Conservation (phyloP, 2,113 vertebrate species). For the Labrus mixtus region DNA sequence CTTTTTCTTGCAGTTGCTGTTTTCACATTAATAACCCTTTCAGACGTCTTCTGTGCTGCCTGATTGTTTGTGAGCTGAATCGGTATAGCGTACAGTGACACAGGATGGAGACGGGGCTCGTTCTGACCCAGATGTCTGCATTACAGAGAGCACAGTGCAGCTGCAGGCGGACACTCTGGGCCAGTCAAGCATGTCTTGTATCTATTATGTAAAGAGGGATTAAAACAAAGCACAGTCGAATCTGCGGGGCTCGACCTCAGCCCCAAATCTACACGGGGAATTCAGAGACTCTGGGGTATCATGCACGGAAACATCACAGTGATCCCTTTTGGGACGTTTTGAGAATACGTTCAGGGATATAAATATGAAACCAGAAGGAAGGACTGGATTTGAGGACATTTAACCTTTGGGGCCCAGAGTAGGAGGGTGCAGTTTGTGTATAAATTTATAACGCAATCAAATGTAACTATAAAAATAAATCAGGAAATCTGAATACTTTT, state of each 20-base stretch:
- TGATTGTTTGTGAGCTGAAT: slow-evolving; percentile 44
- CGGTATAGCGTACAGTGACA: slow-evolving; percentile 19
- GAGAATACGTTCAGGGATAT: slow-evolving; percentile 2
- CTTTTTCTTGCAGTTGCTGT: not conserved
- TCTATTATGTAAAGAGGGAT: slow-evolving; percentile 74
- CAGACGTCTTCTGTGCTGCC: not conserved
- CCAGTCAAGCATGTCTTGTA: slow-evolving; percentile 65
- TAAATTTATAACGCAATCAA: no score
- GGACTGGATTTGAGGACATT: not conserved
- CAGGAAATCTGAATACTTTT: no score
- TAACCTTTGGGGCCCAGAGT: not conserved
- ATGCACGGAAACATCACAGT: not conserved
- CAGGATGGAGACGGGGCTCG: slow-evolving; percentile 34
- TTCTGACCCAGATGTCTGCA: slow-evolving; percentile 80
- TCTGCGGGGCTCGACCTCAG: slow-evolving; percentile 1
- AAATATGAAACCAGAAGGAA: not conserved
- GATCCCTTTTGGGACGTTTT: not conserved
- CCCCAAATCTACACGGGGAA: not conserved
- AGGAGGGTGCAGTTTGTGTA: no score
- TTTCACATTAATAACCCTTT: slow-evolving; percentile 6
- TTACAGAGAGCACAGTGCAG: slow-evolving; percentile 70
- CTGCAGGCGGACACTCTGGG: slow-evolving; percentile 63
- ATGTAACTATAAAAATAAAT: no score
- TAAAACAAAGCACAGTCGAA: slow-evolving; percentile 56
- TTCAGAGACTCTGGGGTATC: slow-evolving; percentile 1